Evolutionary conservation across 2,888 invertebrate genomes (phyloP).

Genomic region (Rhagium mordax): DNA sequence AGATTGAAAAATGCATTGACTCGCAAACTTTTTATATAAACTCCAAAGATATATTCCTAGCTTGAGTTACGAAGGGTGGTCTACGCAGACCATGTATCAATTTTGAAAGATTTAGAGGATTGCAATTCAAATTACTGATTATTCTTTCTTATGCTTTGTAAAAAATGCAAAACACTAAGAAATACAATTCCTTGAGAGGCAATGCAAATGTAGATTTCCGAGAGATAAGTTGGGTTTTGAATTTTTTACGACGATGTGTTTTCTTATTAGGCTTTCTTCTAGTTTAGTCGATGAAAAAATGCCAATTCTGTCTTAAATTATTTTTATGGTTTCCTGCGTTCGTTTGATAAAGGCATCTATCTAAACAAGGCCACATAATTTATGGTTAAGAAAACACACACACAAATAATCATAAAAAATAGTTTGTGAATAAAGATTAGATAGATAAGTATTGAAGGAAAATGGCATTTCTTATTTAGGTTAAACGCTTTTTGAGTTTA

Average conservation of each 20-base stretch:
- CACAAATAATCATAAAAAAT: background rate
- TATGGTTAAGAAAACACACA: background rate
- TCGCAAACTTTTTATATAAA: conserved; percentile 14
- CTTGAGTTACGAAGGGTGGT: conserved; percentile 24
- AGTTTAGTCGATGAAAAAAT: conserved; percentile 24
- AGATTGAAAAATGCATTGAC: conserved; percentile 55
- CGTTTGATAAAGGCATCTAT: background rate
- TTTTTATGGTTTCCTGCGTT: conserved; percentile 15
- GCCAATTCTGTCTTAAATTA: background rate
- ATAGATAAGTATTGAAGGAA: background rate
- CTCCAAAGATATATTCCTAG: conserved; percentile 3
- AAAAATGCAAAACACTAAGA: conserved; percentile 60
- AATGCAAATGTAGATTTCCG: conserved; percentile 54
- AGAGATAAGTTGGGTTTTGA: conserved; percentile 42
- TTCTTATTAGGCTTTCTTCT: conserved; percentile 10
- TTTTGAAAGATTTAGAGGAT: conserved; percentile 67
- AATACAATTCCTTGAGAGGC: conserved; percentile 56
- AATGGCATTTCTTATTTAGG: background rate
- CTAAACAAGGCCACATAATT: conserved; percentile 1
- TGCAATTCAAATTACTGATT: conserved; percentile 68
- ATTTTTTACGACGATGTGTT: conserved; percentile 32
- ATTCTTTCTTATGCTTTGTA: conserved; percentile 58
- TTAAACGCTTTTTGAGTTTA: background rate
- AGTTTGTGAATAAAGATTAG: background rate
- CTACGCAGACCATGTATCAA: conserved; percentile 62